Evolutionary conservation across 2,888 invertebrate genomes (phyloP), one percentile per base, ranked within the genome.

Genomic region (Hirtodrosophila trivittata): DNA sequence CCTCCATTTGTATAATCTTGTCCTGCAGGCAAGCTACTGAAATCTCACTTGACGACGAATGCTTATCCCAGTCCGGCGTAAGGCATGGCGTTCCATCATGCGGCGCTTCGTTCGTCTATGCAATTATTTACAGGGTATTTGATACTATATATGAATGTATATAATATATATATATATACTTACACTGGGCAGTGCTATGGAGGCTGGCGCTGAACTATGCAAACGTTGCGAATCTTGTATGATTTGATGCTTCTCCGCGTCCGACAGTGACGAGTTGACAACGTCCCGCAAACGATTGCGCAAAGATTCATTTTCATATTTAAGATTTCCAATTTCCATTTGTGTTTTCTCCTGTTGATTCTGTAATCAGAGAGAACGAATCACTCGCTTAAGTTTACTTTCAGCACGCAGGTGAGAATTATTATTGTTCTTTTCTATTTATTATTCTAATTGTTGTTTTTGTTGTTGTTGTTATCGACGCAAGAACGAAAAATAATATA

Each of bases 1-100:
- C 91, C 72, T 91, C 91, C 91, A 91, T 91, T 85, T 91, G 88
- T 89, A 96, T 93, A 82, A 98, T 97, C 88, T 97, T 94, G 89
- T 98, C 98, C 91, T 98, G 98, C 67, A 97, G 92, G 89, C 97
- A 97, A 13, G 97, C 97, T 66, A 98, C 97, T 2, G 96, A 96
- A 55, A 97, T 94, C 91, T 97, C 97, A 90, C 97, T 97, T 65
- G 96, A 95, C 38, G 95, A 95, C 56, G 97, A 97, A 90, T 96
- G 95, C 89, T 96, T 97, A 91, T 97, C 97, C 97, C 97, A 97
- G 75, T 97, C 96, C 5, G 95, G 95, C 6, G 95, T 95, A 67
- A 94, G 92, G 57, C 94, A 94, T n/a, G 94, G 93, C 12, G 94
- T 94, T 75, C 93, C 93, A 86, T 82, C 86, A 13, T 82, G 58